These are phyloP conservation scores for Artemia franciscana DNA, from an alignment of 1,140 invertebrate species.

Conservation along the genomic window DNA sequence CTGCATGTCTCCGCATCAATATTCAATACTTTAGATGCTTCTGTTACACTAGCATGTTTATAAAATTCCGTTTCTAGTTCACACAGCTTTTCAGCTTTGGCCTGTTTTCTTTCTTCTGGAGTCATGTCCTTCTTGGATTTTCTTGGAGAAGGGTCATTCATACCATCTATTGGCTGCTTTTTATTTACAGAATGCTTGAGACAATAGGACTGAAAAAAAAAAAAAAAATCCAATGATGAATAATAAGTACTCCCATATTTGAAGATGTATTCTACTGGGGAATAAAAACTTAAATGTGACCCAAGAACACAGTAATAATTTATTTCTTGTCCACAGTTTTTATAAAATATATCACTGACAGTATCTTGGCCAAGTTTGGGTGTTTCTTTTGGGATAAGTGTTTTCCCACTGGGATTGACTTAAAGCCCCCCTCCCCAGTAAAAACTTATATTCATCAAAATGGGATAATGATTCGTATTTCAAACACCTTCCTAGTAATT, in stretches of 20 bases:
- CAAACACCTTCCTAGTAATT: too few species aligned
- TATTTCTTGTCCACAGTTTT: too few species aligned
- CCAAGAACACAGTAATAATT: too few species aligned
- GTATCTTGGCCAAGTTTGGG: too few species aligned
- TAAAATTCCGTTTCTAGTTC: conserved; percentile 85
- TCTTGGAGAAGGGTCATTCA: conserved; percentile 19
- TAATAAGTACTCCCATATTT: background rate
- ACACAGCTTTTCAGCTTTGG: conserved; percentile 50
- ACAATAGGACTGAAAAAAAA: conserved; percentile 53
- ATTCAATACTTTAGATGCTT: conserved; percentile 32
- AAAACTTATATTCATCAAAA: too few species aligned
- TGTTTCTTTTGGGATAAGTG: too few species aligned
- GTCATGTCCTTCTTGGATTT: conserved; percentile 68
- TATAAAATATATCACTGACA: too few species aligned
- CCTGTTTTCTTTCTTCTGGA: conserved; percentile 67
- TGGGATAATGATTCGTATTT: too few species aligned
- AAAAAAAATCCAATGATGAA: conserved; percentile 7
- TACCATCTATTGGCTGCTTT: conserved; percentile 27
- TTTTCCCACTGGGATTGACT: too few species aligned
- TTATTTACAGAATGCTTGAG: conserved; percentile 80
- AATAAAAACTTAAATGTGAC: too few species aligned
- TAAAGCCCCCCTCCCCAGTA: too few species aligned
- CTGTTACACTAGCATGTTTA: conserved; percentile 59
- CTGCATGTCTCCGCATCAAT: conserved; percentile 56
- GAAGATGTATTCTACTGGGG: too few species aligned